A percentile compares a stretch with the other conserved stretches of the same genome.
These are phyloP conservation scores for Agrotis segetum DNA, from an alignment of 2,888 invertebrate genomes.

Conservation along the genomic window DNA sequence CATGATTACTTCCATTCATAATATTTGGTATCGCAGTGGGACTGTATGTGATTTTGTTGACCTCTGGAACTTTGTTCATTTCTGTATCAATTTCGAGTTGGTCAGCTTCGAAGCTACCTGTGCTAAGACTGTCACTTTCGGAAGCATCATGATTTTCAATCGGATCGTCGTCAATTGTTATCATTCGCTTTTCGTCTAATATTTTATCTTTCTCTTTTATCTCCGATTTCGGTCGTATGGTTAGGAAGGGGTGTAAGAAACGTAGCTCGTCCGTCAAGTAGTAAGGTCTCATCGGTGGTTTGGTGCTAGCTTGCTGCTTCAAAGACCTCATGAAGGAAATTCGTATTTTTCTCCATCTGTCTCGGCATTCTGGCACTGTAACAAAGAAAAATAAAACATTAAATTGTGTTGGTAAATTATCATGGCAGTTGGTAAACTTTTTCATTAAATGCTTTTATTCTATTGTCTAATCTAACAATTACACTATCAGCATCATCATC, in stretches of 20 bases:
- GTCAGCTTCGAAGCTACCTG: slow-evolving; percentile 38
- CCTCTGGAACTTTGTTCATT: not conserved
- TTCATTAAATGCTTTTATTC: not conserved
- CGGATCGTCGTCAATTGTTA: slow-evolving; percentile 27
- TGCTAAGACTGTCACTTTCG: slow-evolving; percentile 48
- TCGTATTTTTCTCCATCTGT: slow-evolving; percentile 69
- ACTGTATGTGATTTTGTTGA: slow-evolving; percentile 15
- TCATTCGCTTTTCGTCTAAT: slow-evolving; percentile 26
- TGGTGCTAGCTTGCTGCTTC: slow-evolving; percentile 61
- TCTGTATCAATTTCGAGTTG: slow-evolving; percentile 15
- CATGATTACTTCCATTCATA: slow-evolving; percentile 10
- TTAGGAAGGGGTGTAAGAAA: slow-evolving; percentile 64
- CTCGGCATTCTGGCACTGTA: slow-evolving; percentile 68
- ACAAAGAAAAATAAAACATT: slow-evolving; percentile 32
- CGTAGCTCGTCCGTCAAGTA: slow-evolving; percentile 66
- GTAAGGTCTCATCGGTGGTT: slow-evolving; percentile 63
- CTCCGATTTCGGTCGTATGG: slow-evolving; percentile 33
- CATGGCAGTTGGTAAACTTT: not conserved
- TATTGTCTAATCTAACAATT: not conserved
- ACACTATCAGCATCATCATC: not conserved
- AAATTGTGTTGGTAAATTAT: not conserved
- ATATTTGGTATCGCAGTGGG: slow-evolving; percentile 39
- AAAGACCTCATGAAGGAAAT: slow-evolving; percentile 68
- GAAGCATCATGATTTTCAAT: slow-evolving; percentile 45
- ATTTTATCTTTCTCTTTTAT: slow-evolving; percentile 15